Percentiles rank a stretch among this genome's conserved stretches.
phyloP scores from a whole-genome alignment of 2,888 invertebrate species.

The Ceramica pisi region DNA sequence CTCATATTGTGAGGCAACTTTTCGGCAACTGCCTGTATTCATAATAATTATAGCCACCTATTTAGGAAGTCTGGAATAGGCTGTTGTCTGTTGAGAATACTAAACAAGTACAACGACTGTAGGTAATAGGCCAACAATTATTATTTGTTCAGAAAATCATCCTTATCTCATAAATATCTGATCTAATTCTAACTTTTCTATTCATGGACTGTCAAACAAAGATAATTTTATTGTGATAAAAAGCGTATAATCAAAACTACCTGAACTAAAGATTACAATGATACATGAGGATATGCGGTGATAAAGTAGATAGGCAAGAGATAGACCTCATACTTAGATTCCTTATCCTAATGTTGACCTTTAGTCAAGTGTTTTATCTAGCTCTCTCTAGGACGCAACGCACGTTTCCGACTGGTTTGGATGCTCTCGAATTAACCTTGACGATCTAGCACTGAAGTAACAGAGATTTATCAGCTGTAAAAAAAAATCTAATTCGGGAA shows the following conservation, averaged over 20 bases:
- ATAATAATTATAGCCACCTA: not conserved
- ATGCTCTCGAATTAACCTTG: too few species aligned
- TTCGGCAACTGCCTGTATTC: not conserved
- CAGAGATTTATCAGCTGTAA: not conserved
- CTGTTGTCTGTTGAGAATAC: not conserved
- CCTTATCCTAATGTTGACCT: not conserved
- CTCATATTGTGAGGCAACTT: not conserved
- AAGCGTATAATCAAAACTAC: not conserved
- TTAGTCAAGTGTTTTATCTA: not conserved
- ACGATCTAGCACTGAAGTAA: not conserved
- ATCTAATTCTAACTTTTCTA: not conserved
- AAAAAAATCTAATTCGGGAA: not conserved
- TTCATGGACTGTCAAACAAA: slow-evolving; percentile 3
- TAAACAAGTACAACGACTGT: not conserved
- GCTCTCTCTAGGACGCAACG: not conserved
- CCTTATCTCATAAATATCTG: not conserved
- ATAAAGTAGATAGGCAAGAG: not conserved
- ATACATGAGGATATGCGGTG: not conserved
- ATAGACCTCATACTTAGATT: not conserved
- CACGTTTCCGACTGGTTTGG: not conserved
- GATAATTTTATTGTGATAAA: not conserved
- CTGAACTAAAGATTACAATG: not conserved
- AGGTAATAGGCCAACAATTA: not conserved
- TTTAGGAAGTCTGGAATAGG: not conserved
- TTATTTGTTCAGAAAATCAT: not conserved